These are phyloP conservation scores for Dryobota labecula DNA, from an alignment of 2,888 invertebrate species.

Conservation along the genomic window DNA sequence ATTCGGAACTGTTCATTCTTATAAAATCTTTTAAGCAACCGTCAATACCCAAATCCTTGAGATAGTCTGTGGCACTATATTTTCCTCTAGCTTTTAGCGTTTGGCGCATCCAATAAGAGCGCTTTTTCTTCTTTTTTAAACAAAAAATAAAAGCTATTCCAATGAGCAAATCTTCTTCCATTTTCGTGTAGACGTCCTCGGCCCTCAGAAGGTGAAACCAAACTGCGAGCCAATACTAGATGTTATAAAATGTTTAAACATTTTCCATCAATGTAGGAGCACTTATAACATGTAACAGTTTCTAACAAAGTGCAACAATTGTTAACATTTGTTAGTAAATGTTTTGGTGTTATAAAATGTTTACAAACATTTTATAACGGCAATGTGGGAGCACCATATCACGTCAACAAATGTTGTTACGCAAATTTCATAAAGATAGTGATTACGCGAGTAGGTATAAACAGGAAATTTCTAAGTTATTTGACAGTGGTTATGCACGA, in stretches of 20 bases:
- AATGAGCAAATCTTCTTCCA: conserved; percentile 55
- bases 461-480: too few relatives aligned
- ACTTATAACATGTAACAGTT: conserved; percentile 43
- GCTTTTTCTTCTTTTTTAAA: conserved; percentile 39
- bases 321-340: conserved; percentile 42
- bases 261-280: conserved; percentile 48
- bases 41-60: conserved; percentile 38
- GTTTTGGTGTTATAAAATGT: conserved; percentile 37
- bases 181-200: conserved; percentile 57
- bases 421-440: too few relatives aligned
- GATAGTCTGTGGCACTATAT: conserved; percentile 41
- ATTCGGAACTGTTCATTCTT: conserved; percentile 44
- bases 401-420: too few relatives aligned
- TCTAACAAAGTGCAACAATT: conserved; percentile 43
- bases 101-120: conserved; percentile 38
- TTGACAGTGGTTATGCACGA: too few relatives aligned
- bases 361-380: conserved; percentile 20
- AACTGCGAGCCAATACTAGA: conserved; percentile 56
- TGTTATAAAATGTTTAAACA: conserved; percentile 55
- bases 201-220: conserved; percentile 56
- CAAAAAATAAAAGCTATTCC: conserved; percentile 39
- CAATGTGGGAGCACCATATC: conserved; percentile 8
- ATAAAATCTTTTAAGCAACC: conserved; percentile 39
- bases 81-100: conserved; percentile 36
- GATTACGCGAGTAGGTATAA: too few relatives aligned